Percentiles rank a stretch among this genome's conserved stretches.
Evolutionary conservation across 2,797 vertebrate species (phyloP).

Genomic region (Ibycter americanus): DNA sequence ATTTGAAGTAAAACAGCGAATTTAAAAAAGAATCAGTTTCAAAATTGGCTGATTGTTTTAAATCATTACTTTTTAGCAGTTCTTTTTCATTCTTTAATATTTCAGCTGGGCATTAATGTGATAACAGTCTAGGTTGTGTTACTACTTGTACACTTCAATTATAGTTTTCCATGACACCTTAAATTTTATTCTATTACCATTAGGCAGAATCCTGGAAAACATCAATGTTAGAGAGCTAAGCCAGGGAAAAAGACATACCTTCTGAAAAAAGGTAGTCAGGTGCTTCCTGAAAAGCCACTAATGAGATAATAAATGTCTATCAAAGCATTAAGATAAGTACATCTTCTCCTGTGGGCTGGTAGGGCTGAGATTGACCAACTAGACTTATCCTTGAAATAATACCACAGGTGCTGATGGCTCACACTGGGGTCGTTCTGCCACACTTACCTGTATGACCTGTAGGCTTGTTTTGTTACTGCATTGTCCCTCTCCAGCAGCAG

Average conservation of each 20-base stretch:
- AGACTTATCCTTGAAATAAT: background rate
- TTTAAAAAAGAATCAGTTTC: background rate
- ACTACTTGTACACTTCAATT: background rate
- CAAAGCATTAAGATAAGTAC: background rate
- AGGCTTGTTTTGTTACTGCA: background rate
- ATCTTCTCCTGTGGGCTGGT: background rate
- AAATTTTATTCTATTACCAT: background rate
- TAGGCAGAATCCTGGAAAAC: background rate
- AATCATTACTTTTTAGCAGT: background rate
- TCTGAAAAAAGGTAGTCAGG: background rate
- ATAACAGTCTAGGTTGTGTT: background rate
- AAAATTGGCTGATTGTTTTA: background rate
- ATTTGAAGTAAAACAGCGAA: background rate
- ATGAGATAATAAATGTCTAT: background rate
- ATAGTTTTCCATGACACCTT: background rate
- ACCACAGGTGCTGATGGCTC: fast-evolving
- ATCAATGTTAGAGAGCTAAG: background rate
- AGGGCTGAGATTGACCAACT: background rate
- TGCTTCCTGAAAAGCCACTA: background rate
- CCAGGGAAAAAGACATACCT: background rate
- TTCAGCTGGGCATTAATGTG: background rate
- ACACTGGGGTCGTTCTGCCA: background rate
- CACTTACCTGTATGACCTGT: fast-evolving
- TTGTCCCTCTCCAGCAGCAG: background rate
- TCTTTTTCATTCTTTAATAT: background rate